Base-by-base conservation (phyloP, 2,113 vertebrate genomes). In the Amia ocellicauda region DNA sequence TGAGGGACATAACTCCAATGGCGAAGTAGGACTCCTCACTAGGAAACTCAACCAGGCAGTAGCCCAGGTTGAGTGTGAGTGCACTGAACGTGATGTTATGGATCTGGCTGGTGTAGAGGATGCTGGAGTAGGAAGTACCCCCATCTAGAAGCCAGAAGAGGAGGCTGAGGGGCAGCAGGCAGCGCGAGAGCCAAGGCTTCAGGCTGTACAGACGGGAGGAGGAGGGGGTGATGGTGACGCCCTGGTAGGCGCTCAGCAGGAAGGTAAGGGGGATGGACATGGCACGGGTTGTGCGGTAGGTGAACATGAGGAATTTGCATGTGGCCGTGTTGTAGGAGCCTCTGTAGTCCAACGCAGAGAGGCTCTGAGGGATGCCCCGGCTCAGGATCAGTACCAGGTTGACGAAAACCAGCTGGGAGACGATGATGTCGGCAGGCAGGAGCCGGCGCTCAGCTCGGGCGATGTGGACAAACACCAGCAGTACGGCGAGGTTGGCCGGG, bases 231-330 rank as follows among this genome's bases (percentile, higher is more conserved):
- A 69, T 27, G 42, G 64, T 43, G 4, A 69, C 36, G 60, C 62
- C 51, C 24, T 69, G 68, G 54, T 69, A 45, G 20, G 61, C 59
- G 14, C 62, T 69, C 1, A 69, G 56, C 7, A 69, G 53, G 47
- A 59, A 64, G 40, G 68, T 69, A 3, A 64, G 5, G 19, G 55
- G 59, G 19, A 69, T 69, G n/a, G 56, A 69, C 62, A 69, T 64
- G 14, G 62, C 62, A 9, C 68, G 40, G 14, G 56, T 64, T 7
- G 62, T 45, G 40, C 68, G 28, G 28, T 43, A 69, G 3, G 51
- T 64, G 19, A 64, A 60, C n/a, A 69, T 53, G 26, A 64, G 58
- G 36, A 69, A 19, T 45, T 64, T 69, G 57, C 68, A 69, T 19
- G 58, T 31, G 3, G 50, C 58, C 23, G 61, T 50, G 59, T 64